phyloP scores from a whole-genome alignment of 2,113 vertebrate species.

The Dasyprocta punctata region DNA sequence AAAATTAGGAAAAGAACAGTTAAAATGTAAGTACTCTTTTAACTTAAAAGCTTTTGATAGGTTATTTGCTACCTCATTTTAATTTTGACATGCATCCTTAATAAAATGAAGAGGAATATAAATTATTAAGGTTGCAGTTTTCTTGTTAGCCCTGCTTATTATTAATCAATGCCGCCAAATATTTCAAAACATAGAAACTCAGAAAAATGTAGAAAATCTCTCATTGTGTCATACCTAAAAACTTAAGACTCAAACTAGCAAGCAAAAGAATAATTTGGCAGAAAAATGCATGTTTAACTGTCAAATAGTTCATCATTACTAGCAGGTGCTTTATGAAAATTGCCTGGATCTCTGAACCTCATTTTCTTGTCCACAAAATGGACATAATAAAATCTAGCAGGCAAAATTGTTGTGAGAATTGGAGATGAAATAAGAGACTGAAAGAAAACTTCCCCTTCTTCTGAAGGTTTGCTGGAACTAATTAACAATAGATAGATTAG shows the following conservation, averaged over 20 bases:
- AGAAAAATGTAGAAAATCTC: neutral
- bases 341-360: neutral
- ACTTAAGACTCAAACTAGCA: neutral
- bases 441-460: neutral
- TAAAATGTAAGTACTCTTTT: neutral
- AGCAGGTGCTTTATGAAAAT: neutral
- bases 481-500: neutral
- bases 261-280: neutral
- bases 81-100: neutral
- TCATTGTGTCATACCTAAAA: neutral
- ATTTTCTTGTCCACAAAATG: conserved; percentile 5
- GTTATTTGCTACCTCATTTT: neutral
- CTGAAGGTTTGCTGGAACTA: neutral
- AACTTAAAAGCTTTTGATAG: neutral
- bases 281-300: neutral
- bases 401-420: neutral
- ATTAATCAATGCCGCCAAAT: neutral
- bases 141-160: neutral
- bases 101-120: neutral
- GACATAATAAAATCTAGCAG: neutral
- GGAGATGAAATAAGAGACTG: neutral
- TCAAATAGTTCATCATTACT: neutral
- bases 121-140: neutral
- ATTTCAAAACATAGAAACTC: neutral
- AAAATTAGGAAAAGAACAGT: neutral